phyloP scores from a whole-genome alignment of 1,140 invertebrate species.

The Vanessa atalanta region DNA sequence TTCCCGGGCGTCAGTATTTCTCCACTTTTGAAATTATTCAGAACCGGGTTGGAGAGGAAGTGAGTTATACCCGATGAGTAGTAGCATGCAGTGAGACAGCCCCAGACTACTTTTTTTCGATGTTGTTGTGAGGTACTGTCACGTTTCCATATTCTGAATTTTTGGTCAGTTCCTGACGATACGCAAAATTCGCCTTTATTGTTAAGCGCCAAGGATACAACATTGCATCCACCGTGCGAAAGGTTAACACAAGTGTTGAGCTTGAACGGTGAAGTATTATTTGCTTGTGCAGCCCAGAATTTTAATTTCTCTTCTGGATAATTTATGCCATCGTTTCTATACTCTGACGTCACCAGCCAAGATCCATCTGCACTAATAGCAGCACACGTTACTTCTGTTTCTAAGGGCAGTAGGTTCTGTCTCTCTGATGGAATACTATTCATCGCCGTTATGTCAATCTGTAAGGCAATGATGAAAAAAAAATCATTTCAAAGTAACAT shows the following conservation, averaged over 20 bases:
- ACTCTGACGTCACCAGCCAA: constrained; percentile 72
- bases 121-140: constrained; percentile 42
- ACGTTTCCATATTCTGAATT: constrained; percentile 70
- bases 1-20: constrained; percentile 35
- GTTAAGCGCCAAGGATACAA: constrained; percentile 63
- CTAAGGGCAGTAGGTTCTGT: constrained; percentile 69
- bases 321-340: constrained; percentile 65
- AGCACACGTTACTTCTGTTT: constrained; percentile 71
- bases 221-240: constrained; percentile 69
- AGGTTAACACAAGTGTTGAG: constrained; percentile 71
- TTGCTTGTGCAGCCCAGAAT: constrained; percentile 58
- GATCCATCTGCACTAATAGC: constrained; percentile 57
- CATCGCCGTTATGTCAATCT: constrained; percentile 77
- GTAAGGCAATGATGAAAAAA: constrained; percentile 37
- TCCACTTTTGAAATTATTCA: constrained; percentile 63
- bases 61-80: constrained; percentile 67
- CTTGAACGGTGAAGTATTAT: constrained; percentile 53
- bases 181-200: constrained; percentile 66
- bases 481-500: too few species aligned
- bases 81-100: constrained; percentile 70
- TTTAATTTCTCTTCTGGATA: constrained; percentile 73
- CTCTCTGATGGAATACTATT: constrained; percentile 70
- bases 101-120: constrained; percentile 52
- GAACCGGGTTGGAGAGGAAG: constrained; percentile 50
- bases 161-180: constrained; percentile 66